Percentiles rank a stretch among this genome's conserved stretches.
Evolutionary conservation across 30 jellyfish, hydroid and myxozoan genomes (phyloP).

Genomic region (Mastigias papua): DNA sequence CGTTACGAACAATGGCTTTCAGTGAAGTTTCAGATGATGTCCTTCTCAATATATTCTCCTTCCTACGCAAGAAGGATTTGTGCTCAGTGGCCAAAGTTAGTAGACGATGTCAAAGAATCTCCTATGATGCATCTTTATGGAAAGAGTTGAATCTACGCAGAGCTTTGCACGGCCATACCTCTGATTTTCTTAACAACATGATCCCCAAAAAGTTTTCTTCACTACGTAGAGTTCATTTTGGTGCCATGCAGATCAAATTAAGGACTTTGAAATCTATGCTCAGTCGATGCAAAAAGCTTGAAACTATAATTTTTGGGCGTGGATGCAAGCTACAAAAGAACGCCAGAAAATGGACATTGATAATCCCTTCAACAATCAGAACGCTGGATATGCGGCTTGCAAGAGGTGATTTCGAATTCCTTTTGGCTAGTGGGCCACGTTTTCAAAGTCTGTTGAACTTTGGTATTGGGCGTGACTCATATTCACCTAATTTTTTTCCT

Average conservation of each 20-base stretch:
- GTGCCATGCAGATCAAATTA: constrained; percentile 68
- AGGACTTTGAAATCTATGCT: constrained; percentile 61
- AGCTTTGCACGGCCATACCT: constrained; percentile 21
- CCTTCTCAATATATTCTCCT: constrained; percentile 73
- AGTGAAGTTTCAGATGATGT: constrained; percentile 78
- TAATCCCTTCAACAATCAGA: constrained; percentile 67
- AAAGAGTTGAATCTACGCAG: constrained; percentile 63
- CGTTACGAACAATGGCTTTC: constrained; percentile 10
- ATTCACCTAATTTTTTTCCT: constrained; percentile 59
- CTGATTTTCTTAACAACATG: constrained; percentile 46
- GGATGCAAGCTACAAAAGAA: constrained; percentile 61
- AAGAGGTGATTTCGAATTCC: constrained; percentile 88
- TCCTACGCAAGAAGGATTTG: constrained; percentile 58
- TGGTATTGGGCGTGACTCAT: constrained; percentile 87
- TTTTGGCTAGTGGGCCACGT: constrained; percentile 62
- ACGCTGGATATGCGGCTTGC: constrained; percentile 91
- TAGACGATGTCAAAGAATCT: constrained; percentile 81
- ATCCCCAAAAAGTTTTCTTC: constrained; percentile 55
- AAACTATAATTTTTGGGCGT: constrained; percentile 83
- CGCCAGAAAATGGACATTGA: constrained; percentile 35
- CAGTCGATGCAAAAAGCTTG: constrained; percentile 67
- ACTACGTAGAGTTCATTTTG: constrained; percentile 74
- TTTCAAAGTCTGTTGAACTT: constrained; percentile 52
- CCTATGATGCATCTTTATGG: constrained; percentile 87
- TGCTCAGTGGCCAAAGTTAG: constrained; percentile 65